These are phyloP conservation scores for Salarias fasciatus DNA, from an alignment of 2,797 vertebrate genomes.

Conservation along the genomic window DNA sequence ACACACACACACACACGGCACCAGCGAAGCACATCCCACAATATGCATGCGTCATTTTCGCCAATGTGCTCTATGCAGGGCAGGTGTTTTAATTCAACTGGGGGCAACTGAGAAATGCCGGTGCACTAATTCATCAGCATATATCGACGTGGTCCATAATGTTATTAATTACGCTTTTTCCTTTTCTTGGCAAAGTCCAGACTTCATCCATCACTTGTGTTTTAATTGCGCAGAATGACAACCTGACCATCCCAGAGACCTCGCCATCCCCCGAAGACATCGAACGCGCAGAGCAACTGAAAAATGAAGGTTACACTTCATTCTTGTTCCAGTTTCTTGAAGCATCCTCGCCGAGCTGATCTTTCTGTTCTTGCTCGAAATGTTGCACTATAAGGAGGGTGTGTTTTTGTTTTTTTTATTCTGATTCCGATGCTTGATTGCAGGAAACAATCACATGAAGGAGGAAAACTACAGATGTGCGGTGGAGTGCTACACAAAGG, in stretches of 20 bases:
- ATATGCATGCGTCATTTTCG: background rate
- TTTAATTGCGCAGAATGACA: constrained; percentile 77
- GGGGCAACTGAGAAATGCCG: no score
- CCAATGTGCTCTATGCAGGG: no score
- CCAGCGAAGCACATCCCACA: no score
- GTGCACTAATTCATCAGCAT: no score
- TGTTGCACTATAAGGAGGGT: no score
- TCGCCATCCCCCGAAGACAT: constrained; percentile 85
- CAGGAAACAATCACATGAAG: constrained; percentile 97
- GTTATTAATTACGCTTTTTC: background rate
- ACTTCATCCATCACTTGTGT: background rate
- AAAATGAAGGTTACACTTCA: constrained; percentile 90
- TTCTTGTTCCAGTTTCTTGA: no score
- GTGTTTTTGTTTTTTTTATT: no score
- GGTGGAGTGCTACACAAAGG: constrained; percentile 93
- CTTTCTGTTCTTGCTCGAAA: no score
- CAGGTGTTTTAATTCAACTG: no score
- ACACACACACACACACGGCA: no score
- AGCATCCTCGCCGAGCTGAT: background rate
- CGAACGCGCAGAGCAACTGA: constrained; percentile 93
- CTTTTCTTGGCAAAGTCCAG: background rate
- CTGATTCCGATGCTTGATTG: background rate
- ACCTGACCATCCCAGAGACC: constrained; percentile 84
- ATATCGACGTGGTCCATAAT: no score
- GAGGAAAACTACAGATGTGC: constrained; percentile 95